Percentiles rank a stretch among this genome's conserved stretches.
Conservation (phyloP, 2,113 vertebrate species). For the Ellobius talpinus region DNA sequence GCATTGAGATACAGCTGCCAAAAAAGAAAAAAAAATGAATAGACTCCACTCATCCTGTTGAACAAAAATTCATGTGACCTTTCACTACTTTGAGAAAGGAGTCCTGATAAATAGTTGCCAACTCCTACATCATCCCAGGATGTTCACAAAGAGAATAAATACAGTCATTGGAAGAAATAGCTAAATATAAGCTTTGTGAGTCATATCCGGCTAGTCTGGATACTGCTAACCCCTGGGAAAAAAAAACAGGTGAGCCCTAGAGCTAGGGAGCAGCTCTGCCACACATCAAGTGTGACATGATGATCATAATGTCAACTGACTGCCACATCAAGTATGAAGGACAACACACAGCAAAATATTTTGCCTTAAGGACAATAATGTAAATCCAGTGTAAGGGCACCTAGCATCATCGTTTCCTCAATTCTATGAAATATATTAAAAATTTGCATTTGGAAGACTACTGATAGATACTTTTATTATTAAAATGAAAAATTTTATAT, state of each 20-base stretch:
- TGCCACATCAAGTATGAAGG: background rate
- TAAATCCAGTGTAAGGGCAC: background rate
- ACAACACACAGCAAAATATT: background rate
- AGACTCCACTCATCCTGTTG: background rate
- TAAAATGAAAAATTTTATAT: too few species aligned
- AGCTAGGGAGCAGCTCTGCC: too few species aligned
- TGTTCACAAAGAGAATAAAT: background rate
- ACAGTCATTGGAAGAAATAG: background rate
- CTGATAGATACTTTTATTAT: background rate
- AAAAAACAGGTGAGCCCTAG: background rate
- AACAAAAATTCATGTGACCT: background rate
- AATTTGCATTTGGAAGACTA: background rate
- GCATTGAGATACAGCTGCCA: background rate
- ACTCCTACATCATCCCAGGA: background rate
- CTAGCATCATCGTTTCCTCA: background rate
- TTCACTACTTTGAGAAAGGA: background rate
- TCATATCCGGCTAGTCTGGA: background rate
- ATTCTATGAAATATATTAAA: background rate
- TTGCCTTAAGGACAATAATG: background rate
- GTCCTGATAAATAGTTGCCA: background rate
- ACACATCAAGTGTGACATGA: background rate
- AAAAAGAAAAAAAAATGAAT: background rate
- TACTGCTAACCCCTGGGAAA: too few species aligned
- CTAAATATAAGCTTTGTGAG: background rate
- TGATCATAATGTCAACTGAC: background rate